Conservation (phyloP, 2,888 invertebrate species). For the Criorhina ranunculi region DNA sequence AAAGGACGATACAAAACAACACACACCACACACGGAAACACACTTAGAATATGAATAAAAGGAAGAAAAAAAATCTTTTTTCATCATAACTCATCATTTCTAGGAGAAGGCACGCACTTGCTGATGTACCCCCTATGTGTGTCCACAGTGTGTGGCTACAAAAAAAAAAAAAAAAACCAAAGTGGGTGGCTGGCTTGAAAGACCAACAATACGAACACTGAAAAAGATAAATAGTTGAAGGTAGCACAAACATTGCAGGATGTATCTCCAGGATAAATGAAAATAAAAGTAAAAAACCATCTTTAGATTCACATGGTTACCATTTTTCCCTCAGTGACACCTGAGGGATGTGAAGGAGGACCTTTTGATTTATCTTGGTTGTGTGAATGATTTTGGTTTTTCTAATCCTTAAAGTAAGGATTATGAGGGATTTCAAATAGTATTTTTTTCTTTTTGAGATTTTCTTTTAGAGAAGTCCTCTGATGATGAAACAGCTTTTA, state of each 20-base stretch:
- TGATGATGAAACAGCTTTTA: too few species aligned
- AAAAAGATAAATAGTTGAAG: conserved; percentile 67
- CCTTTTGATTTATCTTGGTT: conserved; percentile 53
- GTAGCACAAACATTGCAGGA: conserved; percentile 43
- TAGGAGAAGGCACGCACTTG: conserved; percentile 42
- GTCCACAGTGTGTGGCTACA: conserved; percentile 8
- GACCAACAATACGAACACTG: conserved; percentile 46
- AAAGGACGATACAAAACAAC: conserved; percentile 36
- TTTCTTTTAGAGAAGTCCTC: too few species aligned
- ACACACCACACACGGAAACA: conserved; percentile 37
- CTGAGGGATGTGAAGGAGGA: conserved; percentile 43
- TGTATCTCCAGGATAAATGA: conserved; percentile 29
- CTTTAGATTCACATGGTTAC: conserved; percentile 7
- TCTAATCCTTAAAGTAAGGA: not conserved
- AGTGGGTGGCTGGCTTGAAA: not conserved
- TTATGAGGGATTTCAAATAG: not conserved
- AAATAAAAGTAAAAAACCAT: conserved; percentile 16
- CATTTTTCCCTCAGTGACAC: conserved; percentile 5
- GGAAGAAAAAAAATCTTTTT: conserved; percentile 37
- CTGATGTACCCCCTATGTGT: not conserved
- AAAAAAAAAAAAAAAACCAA: conserved; percentile 26
- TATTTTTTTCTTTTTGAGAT: not conserved
- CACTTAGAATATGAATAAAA: conserved; percentile 15
- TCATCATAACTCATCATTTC: conserved; percentile 70
- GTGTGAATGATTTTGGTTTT: conserved; percentile 13